phyloP scores from a whole-genome alignment of 35 echinoderm and acorn worm species.

The Amphiura filiformis region DNA sequence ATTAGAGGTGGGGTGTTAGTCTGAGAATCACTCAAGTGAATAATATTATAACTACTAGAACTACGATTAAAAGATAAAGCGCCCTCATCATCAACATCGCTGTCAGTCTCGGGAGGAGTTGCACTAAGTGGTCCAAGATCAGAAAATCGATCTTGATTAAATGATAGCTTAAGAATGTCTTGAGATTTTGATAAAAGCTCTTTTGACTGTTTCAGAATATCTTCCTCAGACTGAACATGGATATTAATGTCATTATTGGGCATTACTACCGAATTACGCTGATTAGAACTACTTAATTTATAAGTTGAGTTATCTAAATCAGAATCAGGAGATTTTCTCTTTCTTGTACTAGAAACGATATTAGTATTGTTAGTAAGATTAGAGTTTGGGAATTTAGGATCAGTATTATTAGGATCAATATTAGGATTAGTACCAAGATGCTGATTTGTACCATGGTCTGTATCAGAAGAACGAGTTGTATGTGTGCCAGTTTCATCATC shows the following conservation, averaged over 20 bases:
- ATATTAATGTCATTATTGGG: background rate
- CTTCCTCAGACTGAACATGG: background rate
- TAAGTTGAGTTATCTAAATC: background rate
- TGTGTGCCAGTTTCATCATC: too few relatives aligned
- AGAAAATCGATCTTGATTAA: background rate
- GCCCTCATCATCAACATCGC: background rate
- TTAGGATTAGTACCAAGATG: too few relatives aligned
- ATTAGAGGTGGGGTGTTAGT: conserved; percentile 36
- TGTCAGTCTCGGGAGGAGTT: conserved; percentile 33
- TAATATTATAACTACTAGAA: background rate
- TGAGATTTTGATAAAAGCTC: background rate
- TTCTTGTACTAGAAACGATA: background rate
- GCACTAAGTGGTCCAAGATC: conserved; percentile 50
- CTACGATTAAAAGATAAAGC: background rate
- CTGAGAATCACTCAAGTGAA: background rate
- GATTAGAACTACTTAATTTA: too few relatives aligned
- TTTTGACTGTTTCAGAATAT: background rate
- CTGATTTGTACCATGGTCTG: too few relatives aligned
- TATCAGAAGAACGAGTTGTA: too few relatives aligned
- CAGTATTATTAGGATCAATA: too few relatives aligned
- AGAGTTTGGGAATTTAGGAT: too few relatives aligned
- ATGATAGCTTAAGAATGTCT: background rate
- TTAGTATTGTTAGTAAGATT: background rate
- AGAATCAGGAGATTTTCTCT: too few relatives aligned
- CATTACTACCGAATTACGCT: background rate